Evolutionary conservation across 1,140 invertebrate species (phyloP).

Genomic region (Lanistes nyassanus): DNA sequence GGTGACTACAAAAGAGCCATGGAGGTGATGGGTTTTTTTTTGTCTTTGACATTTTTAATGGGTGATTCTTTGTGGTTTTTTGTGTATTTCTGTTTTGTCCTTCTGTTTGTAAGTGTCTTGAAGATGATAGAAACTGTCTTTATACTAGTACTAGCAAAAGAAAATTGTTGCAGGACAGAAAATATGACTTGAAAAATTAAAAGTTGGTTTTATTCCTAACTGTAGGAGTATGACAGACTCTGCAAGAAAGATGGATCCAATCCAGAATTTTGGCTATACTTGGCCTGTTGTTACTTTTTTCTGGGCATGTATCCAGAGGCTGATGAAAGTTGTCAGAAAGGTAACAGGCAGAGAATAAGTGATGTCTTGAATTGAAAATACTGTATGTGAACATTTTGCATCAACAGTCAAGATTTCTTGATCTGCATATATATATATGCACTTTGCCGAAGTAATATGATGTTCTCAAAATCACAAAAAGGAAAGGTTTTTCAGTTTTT

Average conservation of each 20-base stretch:
- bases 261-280: slow-evolving; percentile 76
- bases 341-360: too few relatives aligned
- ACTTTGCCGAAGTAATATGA: too few relatives aligned
- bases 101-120: too few relatives aligned
- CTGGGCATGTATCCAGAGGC: slow-evolving; percentile 84
- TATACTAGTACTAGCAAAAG: too few relatives aligned
- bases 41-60: background rate
- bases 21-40: slow-evolving; percentile 74
- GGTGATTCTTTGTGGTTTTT: too few relatives aligned
- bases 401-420: too few relatives aligned
- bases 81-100: background rate
- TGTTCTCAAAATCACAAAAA: too few relatives aligned
- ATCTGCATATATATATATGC: too few relatives aligned
- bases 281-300: slow-evolving; percentile 96
- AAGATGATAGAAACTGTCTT: too few relatives aligned
- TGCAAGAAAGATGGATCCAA: slow-evolving; percentile 60
- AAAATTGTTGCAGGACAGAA: background rate
- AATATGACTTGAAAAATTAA: background rate
- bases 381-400: too few relatives aligned
- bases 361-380: background rate
- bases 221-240: slow-evolving; percentile 68
- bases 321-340: slow-evolving; percentile 68
- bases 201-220: slow-evolving; percentile 26
- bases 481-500: too few relatives aligned
- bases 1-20: slow-evolving; percentile 91